Base-by-base conservation (phyloP, 2,113 vertebrate species). In the Butorides virescens region DNA sequence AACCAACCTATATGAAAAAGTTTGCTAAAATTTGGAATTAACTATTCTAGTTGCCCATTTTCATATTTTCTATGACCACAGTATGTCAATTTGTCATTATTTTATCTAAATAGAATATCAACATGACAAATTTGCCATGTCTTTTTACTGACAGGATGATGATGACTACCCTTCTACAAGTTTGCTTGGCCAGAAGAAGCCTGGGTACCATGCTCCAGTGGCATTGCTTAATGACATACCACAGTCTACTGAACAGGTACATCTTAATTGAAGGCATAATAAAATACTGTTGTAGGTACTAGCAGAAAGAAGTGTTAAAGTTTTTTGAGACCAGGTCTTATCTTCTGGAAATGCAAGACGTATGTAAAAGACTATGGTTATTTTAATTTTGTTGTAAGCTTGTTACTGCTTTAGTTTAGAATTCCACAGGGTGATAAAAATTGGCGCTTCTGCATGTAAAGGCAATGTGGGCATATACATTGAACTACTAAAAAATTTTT, bases 211-310 rank as follows among this genome's bases (percentile, higher is more conserved):
- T 78, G 99, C 99, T 42, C 99, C 99, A 6, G 99, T 99, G 98
- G 99, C 99, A 49, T 98, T 99, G 96, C 99, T 99, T 72, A 99
- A 99, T 93, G 99, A 99, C 78, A 99, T 99, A 92, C 99, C 99
- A 19, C 99, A 99, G 84, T 99, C 99, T 93, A 99, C 99, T 81
- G 99, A 99, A 95, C 99, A 99, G 98, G 99, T 99, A 86, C 7
- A 0, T 74, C 49, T 52, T 36, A 15, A 34, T 0, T 61, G 26
- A 42, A n/a, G 63, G 32, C 59, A 47, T 23, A 63, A 1, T 34
- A 36, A 46, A 72, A 34, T 34, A 27, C 20, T 67, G 4, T 2
- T 53, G 11, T 15, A 66, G 59, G 20, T 36, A 12, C 15, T 47
- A 37, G 20, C n/a, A 22, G 10, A 44, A 87, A 77, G 14, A 70